Percentiles rank a stretch among this genome's conserved stretches.
These are phyloP conservation scores for Catocala fraxini DNA, from an alignment of 2,888 invertebrate species.

Conservation along the genomic window DNA sequence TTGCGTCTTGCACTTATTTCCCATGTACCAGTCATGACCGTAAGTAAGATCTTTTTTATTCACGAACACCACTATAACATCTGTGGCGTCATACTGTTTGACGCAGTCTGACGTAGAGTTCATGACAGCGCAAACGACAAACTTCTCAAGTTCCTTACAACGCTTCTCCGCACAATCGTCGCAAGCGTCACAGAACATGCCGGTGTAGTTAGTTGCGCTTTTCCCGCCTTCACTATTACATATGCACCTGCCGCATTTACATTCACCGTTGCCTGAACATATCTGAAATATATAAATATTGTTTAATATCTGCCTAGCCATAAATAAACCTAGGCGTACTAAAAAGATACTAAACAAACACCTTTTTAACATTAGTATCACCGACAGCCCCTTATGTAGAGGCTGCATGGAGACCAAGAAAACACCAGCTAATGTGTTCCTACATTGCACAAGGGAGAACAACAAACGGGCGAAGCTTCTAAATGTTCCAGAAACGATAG, in stretches of 20 bases:
- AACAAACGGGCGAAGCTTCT: too few relatives aligned
- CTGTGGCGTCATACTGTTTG: constrained; percentile 46
- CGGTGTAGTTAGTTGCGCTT: constrained; percentile 79
- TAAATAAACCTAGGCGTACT: too few relatives aligned
- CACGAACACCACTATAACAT: constrained; percentile 48
- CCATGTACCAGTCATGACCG: constrained; percentile 50
- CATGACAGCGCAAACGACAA: constrained; percentile 89
- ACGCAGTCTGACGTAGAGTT: constrained; percentile 60
- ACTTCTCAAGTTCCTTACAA: constrained; percentile 90
- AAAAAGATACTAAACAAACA: too few relatives aligned
- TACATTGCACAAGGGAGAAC: too few relatives aligned
- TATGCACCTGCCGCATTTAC: constrained; percentile 90
- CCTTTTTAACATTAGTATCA: too few relatives aligned
- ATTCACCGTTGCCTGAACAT: constrained; percentile 88
- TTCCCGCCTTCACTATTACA: constrained; percentile 79
- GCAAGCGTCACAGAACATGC: constrained; percentile 91
- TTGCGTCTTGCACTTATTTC: constrained; percentile 62
- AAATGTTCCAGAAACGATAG: too few relatives aligned
- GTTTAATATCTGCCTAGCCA: too few relatives aligned
- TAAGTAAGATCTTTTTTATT: constrained; percentile 62
- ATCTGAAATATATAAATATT: constrained; percentile 63
- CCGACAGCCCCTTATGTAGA: too few relatives aligned
- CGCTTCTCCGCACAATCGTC: constrained; percentile 89
- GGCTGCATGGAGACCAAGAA: too few relatives aligned
- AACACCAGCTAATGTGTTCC: too few relatives aligned